Conservation (phyloP, 2,797 vertebrate genomes). For the Craterocephalus amniculus region DNA sequence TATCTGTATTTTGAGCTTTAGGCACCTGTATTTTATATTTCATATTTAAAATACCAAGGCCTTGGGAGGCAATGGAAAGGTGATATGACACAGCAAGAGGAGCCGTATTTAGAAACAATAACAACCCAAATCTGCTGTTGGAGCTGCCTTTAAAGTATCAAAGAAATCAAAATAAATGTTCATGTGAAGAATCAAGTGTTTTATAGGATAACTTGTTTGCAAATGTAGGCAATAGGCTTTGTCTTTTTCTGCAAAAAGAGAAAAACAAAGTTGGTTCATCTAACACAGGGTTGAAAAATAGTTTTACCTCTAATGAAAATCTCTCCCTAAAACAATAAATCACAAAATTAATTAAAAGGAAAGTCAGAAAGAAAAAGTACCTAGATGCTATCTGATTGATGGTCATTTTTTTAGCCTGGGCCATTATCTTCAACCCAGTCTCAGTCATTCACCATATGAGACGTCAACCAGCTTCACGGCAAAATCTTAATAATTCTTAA, state of each 20-base stretch:
- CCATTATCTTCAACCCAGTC: too few species aligned
- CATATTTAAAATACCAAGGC: neutral
- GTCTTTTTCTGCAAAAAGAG: too few species aligned
- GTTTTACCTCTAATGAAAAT: too few species aligned
- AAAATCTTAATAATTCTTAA: too few species aligned
- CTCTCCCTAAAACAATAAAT: too few species aligned
- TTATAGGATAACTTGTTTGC: neutral
- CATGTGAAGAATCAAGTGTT: neutral
- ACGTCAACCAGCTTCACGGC: too few species aligned
- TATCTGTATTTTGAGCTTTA: neutral
- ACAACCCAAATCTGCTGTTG: neutral
- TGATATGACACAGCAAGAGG: neutral
- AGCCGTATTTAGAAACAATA: neutral
- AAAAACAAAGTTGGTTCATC: neutral
- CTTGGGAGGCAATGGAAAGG: neutral
- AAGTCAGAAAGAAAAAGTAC: too few species aligned
- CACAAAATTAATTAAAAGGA: too few species aligned
- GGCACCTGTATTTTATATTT: neutral
- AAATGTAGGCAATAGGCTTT: too few species aligned
- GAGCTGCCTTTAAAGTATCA: neutral
- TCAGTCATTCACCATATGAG: too few species aligned
- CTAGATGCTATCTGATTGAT: too few species aligned
- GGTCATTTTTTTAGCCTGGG: too few species aligned
- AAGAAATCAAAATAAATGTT: neutral
- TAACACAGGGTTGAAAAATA: neutral